Conservation (phyloP, 2,113 vertebrate genomes). For the zebrafish (Danio rerio) region GRCz12tu NC_133178.1:51132501-51133000, state of each 20-base stretch:
- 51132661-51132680: too few species aligned
- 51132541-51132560: neutral
- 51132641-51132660: neutral
- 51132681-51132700: too few species aligned
- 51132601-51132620: neutral
- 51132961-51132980: too few species aligned
- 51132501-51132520: neutral
- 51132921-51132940: neutral
- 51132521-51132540: neutral
- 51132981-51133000: too few species aligned
- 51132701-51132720: too few species aligned
- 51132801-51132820: slow-evolving; percentile 11
- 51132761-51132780: neutral
- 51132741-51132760: neutral
- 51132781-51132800: neutral
- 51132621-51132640: neutral
- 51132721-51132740: neutral
- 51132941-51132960: too few species aligned
- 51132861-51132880: slow-evolving; percentile 9
- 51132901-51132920: neutral
- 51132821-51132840: neutral
- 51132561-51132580: neutral
- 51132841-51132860: slow-evolving; percentile 15
- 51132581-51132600: neutral
- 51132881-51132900: neutral